These are phyloP conservation scores for Octopus bimaculoides DNA, from an alignment of 1,140 invertebrate genomes.

Conservation along the genomic window DNA sequence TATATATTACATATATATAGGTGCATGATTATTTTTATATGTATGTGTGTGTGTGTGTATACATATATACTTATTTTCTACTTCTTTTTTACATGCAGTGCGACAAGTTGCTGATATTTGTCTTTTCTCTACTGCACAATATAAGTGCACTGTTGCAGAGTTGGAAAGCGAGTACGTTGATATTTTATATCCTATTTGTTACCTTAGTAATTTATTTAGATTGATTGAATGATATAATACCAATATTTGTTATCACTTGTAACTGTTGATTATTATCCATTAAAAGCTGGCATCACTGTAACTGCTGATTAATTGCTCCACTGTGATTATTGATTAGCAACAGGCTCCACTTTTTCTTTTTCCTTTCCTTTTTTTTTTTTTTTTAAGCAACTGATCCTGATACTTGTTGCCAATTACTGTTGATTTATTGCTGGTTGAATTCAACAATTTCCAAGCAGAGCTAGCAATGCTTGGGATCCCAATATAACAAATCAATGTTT, in stretches of 20 bases:
- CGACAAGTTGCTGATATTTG: constrained; percentile 99
- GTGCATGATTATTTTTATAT: too few species aligned
- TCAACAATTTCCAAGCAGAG: too few species aligned
- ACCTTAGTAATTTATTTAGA: neutral
- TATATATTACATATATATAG: too few species aligned
- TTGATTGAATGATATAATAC: neutral
- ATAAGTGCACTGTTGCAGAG: constrained; percentile 98
- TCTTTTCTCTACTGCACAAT: constrained; percentile 97
- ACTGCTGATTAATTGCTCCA: neutral
- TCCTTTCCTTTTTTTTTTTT: neutral
- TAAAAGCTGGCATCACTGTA: neutral
- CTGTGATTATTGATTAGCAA: too few species aligned
- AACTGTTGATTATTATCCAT: neutral
- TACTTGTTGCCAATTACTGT: too few species aligned
- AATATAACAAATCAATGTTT: too few species aligned
- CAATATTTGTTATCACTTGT: neutral
- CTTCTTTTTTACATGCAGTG: constrained; percentile 62
- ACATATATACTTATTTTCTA: neutral
- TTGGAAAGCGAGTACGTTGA: constrained; percentile 93
- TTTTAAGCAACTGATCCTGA: neutral
- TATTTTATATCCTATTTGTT: neutral
- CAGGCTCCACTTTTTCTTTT: too few species aligned
- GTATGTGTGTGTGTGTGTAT: neutral
- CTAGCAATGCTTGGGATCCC: too few species aligned
- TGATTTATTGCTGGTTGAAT: too few species aligned